These are phyloP conservation scores for Conistra vaccinii DNA, from an alignment of 2,888 invertebrate species.

Conservation along the genomic window DNA sequence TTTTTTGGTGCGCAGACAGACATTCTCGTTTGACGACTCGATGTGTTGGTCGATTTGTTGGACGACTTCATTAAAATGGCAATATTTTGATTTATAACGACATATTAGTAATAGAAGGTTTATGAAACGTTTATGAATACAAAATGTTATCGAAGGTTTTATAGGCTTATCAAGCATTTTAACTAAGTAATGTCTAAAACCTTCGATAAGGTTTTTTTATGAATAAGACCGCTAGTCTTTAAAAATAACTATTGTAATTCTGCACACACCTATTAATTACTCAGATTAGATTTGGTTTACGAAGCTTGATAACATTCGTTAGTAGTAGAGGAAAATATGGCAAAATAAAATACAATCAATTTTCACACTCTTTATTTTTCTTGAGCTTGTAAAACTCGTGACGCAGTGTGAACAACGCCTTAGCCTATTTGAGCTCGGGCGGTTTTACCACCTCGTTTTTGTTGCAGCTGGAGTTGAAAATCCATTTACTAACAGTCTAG, in stretches of 20 bases:
- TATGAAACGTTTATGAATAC: too few species aligned
- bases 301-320: conserved; percentile 20
- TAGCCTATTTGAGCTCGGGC: background rate
- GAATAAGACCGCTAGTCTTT: too few species aligned
- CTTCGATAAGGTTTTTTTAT: too few species aligned
- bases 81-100: too few species aligned
- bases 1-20: too few species aligned
- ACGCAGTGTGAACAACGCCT: background rate
- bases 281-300: conserved; percentile 16
- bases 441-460: background rate
- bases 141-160: too few species aligned
- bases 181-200: too few species aligned
- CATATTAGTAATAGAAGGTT: too few species aligned
- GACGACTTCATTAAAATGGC: too few species aligned
- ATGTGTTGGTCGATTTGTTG: too few species aligned
- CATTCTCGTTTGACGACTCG: too few species aligned
- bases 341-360: conserved; percentile 1
- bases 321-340: background rate
- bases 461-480: background rate
- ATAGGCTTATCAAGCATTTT: too few species aligned
- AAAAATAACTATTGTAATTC: background rate
- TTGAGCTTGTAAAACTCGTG: background rate
- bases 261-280: conserved; percentile 1
- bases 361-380: background rate
- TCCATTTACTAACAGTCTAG: background rate